Base-by-base conservation (phyloP, 2,797 vertebrate species). In the Falco novaeseelandiae region DNA sequence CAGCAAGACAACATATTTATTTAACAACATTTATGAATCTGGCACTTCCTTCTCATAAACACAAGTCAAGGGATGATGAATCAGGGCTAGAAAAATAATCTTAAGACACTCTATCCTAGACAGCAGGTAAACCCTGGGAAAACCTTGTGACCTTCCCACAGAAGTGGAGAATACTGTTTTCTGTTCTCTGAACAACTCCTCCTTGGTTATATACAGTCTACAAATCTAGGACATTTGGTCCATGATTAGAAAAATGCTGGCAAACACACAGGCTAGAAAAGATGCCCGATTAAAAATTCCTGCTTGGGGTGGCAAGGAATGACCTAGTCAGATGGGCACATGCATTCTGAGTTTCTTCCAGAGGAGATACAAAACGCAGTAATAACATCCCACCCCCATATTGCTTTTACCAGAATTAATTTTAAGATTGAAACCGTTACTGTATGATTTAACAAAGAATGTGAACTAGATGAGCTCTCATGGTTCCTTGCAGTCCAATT, bases 101-200 rank as follows among this genome's bases (percentile, higher is more conserved):
- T 65, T 46, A 69, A 76, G 7, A 76, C 27, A 79, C 25, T 42
- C 16, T n/a, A 4, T 36, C 51, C 29, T 21, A 92, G 66, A 72
- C 34, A 82, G 26, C 23, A 86, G 2, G 74, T 38, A 83, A 78
- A 48, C 16, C 73, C 52, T 49, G 25, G 66, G 62, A 89, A 86
- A 69, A 27, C 36, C 91, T 90, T 87, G 77, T 96, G 96, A 97
- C 66, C 29, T 89, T 83, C 52, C 49, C 36, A n/a, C 30, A 70
- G 36, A 77, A 34, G 14, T 26, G 25, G 40, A 78, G 58, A 95
- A 90, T 9, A 88, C 23, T 51, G 34, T 48, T 87, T 79, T 69
- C 77, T 92, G 44, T 78, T 91, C 79, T 73, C 82, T 77, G 66
- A 88, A 80, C 25, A 80, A 42, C 32, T 72, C 34, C 69, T 78